Evolutionary conservation across 2,113 vertebrate species (phyloP).

Genomic region (Ibidorhyncha struthersii): DNA sequence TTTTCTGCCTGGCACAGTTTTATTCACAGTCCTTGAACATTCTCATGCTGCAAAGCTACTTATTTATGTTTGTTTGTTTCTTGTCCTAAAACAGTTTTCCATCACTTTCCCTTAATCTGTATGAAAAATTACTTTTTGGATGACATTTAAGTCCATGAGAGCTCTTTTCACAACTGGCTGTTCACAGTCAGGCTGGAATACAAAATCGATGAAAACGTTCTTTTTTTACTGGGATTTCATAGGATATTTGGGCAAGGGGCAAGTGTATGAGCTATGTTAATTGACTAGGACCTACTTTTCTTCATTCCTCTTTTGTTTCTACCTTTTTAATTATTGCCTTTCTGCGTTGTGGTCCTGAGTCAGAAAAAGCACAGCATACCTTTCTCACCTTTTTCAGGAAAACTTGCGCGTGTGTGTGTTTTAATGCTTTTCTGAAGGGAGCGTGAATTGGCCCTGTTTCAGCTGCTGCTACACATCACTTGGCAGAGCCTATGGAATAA

Average conservation of each 20-base stretch:
- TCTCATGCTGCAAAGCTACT: background rate
- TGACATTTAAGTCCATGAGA: background rate
- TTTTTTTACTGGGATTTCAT: background rate
- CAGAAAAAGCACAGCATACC: background rate
- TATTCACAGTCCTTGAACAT: background rate
- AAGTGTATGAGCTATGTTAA: background rate
- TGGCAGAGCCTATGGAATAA: background rate
- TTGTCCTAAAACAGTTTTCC: conserved; percentile 5
- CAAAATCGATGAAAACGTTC: background rate
- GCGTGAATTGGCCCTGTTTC: background rate
- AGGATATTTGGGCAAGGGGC: background rate
- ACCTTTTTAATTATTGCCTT: background rate
- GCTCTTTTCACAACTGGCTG: background rate
- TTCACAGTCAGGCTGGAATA: background rate
- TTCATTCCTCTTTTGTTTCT: background rate
- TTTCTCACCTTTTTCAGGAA: background rate
- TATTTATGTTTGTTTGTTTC: background rate
- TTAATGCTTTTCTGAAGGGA: background rate
- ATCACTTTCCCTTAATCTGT: background rate
- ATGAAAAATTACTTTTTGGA: background rate
- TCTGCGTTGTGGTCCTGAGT: background rate
- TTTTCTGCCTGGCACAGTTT: background rate
- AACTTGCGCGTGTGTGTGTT: background rate
- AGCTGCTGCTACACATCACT: background rate
- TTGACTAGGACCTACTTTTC: background rate